Conservation (phyloP, 2,113 vertebrate species). For the Dendrocopos noguchii region DNA sequence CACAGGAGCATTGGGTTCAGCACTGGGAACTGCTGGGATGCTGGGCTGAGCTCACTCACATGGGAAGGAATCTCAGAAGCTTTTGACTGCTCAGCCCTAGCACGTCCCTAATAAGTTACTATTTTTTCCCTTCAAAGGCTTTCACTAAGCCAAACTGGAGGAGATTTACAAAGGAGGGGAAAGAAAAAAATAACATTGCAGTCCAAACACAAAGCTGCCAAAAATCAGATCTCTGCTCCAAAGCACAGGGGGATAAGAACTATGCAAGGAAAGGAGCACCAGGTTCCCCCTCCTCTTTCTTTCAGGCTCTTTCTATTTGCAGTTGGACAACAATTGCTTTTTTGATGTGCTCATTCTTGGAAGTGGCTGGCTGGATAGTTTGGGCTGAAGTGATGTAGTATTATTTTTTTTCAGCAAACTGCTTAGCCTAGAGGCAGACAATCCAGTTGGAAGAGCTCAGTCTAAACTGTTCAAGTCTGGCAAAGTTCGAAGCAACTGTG, state of each 20-base stretch:
- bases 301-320: conserved; percentile 6
- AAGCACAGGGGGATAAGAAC: background rate
- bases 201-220: conserved; percentile 32
- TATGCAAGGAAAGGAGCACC: conserved; percentile 23
- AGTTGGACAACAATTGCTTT: conserved; percentile 56
- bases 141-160: conserved; percentile 35
- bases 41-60: background rate
- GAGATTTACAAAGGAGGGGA: background rate
- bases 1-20: background rate
- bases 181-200: background rate
- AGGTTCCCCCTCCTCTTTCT: conserved; percentile 22
- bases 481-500: background rate
- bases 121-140: conserved; percentile 56
- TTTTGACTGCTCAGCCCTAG: conserved; percentile 12
- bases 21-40: background rate
- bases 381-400: background rate
- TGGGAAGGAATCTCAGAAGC: background rate
- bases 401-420: background rate
- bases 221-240: conserved; percentile 59
- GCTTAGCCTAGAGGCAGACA: conserved; percentile 35
- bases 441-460: conserved; percentile 28
- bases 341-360: conserved; percentile 49
- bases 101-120: background rate
- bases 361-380: conserved; percentile 20
- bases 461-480: background rate